These are phyloP conservation scores for Nysson spinosus DNA, from an alignment of 2,888 invertebrate genomes.

Conservation along the genomic window DNA sequence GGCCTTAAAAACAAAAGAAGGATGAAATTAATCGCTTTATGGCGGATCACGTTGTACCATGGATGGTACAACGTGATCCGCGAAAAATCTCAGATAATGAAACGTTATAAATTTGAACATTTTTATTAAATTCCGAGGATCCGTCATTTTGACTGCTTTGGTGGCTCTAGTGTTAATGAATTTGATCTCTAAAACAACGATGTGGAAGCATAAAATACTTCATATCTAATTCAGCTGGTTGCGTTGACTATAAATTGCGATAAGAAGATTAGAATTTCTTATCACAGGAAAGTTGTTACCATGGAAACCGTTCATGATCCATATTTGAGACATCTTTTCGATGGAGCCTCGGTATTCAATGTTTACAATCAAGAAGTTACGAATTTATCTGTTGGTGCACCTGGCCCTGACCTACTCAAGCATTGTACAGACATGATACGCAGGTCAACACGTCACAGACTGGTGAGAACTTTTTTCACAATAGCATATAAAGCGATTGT, in stretches of 20 bases:
- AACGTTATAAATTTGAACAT: no score
- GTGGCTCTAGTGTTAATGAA: no score
- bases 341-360: conserved; percentile 75
- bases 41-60: no score
- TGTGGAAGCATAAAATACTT: no score
- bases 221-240: no score
- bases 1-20: no score
- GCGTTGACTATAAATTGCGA: background rate
- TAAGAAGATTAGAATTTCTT: background rate
- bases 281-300: background rate
- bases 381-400: conserved; percentile 80
- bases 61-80: no score
- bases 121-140: no score
- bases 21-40: no score
- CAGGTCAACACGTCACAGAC: conserved; percentile 78
- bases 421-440: conserved; percentile 77
- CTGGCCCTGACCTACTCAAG: conserved; percentile 79
- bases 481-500: background rate
- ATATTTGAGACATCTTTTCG: conserved; percentile 78
- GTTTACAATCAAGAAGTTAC: conserved; percentile 77
- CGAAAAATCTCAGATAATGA: no score
- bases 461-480: conserved; percentile 67
- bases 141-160: no score
- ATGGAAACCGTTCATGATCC: conserved; percentile 62
- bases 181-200: no score